A percentile compares a stretch with the other conserved stretches of the same genome.
phyloP scores from a whole-genome alignment of 2,113 vertebrate species.

The Lagopus leucura region DNA sequence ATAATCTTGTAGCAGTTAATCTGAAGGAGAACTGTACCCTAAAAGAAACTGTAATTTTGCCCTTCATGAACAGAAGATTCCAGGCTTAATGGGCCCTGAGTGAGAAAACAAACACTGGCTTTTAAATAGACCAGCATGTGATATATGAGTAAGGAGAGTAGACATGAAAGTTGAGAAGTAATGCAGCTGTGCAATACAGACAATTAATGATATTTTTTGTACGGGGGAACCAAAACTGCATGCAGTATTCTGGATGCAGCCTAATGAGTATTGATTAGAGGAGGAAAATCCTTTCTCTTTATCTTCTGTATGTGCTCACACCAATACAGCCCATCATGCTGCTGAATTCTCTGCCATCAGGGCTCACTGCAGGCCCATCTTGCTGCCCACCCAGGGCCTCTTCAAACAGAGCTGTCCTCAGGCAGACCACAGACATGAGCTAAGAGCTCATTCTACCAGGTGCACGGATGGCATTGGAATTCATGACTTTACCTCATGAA shows the following conservation, averaged over 20 bases:
- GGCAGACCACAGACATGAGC: not conserved
- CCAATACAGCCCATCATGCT: not conserved
- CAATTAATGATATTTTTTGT: not conserved
- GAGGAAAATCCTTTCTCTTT: not conserved
- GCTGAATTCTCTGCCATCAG: not conserved
- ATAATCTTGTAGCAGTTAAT: not conserved
- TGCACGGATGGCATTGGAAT: not conserved
- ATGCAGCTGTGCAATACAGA: not conserved
- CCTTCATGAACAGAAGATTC: not conserved
- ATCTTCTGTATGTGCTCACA: not conserved
- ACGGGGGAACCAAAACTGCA: not conserved
- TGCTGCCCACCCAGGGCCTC: accelerated
- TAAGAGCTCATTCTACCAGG: not conserved
- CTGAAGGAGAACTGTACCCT: not conserved
- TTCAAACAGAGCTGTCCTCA: not conserved
- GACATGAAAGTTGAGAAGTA: accelerated
- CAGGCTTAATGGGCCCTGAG: not conserved
- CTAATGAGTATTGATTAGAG: not conserved
- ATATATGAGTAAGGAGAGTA: not conserved
- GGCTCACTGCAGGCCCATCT: not conserved
- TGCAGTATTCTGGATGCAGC: not conserved
- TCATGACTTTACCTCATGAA: not conserved
- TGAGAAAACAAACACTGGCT: not conserved
- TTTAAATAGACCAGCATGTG: not conserved
- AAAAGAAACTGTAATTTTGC: not conserved